A percentile compares a stretch with the other conserved stretches of the same genome.
These are phyloP conservation scores for Pelmatolapia mariae DNA, from an alignment of 2,113 vertebrate species.

Conservation along the genomic window DNA sequence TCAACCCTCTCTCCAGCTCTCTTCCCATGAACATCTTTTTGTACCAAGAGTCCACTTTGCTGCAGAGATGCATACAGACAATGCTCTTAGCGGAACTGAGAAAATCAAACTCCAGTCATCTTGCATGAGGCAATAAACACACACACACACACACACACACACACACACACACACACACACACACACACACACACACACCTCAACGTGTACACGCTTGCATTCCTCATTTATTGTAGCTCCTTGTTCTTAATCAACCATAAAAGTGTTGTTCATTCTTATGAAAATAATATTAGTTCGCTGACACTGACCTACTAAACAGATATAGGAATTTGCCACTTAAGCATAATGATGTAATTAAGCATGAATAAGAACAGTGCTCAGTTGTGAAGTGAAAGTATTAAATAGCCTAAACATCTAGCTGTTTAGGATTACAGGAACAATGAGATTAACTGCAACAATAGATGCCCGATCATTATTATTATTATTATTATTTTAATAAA, in stretches of 20 bases:
- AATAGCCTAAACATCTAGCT: slow-evolving; percentile 35
- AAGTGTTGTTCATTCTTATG: slow-evolving; percentile 20
- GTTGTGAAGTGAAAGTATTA: slow-evolving; percentile 44
- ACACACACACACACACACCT: not conserved
- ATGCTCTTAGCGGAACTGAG: slow-evolving; percentile 37
- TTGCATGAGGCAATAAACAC: not conserved
- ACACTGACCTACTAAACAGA: slow-evolving; percentile 23
- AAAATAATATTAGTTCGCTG: slow-evolving; percentile 3
- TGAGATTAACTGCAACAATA: slow-evolving; percentile 49
- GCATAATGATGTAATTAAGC: slow-evolving; percentile 37
- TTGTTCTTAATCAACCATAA: slow-evolving; percentile 9
- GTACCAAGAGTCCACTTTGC: slow-evolving; percentile 46
- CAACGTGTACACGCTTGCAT: not conserved
- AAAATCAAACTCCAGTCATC: slow-evolving; percentile 44
- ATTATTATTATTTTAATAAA: slow-evolving; percentile 17
- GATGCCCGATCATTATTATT: slow-evolving; percentile 1
- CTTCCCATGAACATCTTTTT: slow-evolving; percentile 50
- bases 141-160: not conserved
- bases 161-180: not conserved
- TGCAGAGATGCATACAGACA: slow-evolving; percentile 51
- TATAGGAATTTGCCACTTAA: slow-evolving; percentile 22
- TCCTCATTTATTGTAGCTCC: not conserved
- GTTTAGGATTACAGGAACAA: slow-evolving; percentile 59
- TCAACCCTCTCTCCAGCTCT: slow-evolving; percentile 38
- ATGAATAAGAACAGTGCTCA: slow-evolving; percentile 26